These are phyloP conservation scores for Peromyscus eremicus DNA, from an alignment of 2,797 vertebrate genomes.

Conservation along the genomic window DNA sequence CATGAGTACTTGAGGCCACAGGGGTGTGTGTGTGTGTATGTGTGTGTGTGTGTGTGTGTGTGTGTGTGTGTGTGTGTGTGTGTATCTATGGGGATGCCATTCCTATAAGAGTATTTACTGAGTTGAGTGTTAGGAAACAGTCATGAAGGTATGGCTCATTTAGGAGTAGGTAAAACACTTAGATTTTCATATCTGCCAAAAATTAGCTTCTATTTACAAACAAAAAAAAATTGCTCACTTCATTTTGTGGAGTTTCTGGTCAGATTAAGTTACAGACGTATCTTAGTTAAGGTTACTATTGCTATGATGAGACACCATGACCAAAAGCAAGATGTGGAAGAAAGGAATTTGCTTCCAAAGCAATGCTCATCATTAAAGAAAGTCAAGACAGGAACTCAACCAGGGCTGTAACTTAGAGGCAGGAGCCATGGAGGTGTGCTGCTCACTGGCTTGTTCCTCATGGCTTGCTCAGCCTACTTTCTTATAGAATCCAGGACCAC, in stretches of 20 bases:
- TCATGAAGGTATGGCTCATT: neutral
- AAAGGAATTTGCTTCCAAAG: neutral
- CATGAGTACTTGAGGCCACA: neutral
- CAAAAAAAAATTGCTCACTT: neutral
- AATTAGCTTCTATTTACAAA: constrained; percentile 4
- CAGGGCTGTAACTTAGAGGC: neutral
- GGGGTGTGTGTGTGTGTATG: no score
- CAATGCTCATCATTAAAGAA: neutral
- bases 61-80: neutral
- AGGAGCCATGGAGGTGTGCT: neutral
- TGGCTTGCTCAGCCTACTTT: neutral
- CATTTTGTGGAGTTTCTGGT: neutral
- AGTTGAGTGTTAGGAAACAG: constrained; percentile 56
- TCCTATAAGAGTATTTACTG: neutral
- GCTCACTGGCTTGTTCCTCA: neutral
- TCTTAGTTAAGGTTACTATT: neutral
- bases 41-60: neutral
- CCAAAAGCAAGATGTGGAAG: neutral
- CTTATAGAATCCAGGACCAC: neutral
- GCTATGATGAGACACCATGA: neutral
- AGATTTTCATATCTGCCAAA: neutral
- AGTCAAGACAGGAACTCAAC: neutral
- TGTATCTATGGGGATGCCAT: neutral
- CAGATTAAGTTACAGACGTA: neutral
- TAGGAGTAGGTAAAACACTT: neutral